These are phyloP conservation scores for Betta splendens DNA, from an alignment of 2,797 vertebrate species.

Conservation along the genomic window DNA sequence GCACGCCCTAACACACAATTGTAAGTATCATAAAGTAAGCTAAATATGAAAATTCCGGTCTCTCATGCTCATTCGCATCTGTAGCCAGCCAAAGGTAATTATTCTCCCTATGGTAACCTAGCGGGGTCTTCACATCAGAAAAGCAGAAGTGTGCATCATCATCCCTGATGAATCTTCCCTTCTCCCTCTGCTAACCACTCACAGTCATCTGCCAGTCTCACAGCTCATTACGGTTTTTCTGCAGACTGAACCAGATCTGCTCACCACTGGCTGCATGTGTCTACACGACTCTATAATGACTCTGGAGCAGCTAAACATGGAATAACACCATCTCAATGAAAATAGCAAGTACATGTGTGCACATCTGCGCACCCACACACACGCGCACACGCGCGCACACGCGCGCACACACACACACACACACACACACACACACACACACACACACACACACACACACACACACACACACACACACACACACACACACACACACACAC, in stretches of 20 bases:
- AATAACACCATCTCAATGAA: conserved; percentile 47
- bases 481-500: not conserved
- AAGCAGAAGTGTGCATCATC: conserved; percentile 77
- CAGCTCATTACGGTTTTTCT: conserved; percentile 68
- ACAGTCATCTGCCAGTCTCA: conserved; percentile 73
- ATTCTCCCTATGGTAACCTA: conserved; percentile 80
- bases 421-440: conserved; percentile 7
- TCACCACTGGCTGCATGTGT: conserved; percentile 62
- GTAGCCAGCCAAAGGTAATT: conserved; percentile 79
- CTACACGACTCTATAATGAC: conserved; percentile 70
- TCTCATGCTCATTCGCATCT: conserved; percentile 70
- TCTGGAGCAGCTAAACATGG: conserved; percentile 61
- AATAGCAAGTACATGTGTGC: conserved; percentile 17
- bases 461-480: conserved; percentile 3
- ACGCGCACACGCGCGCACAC: no score
- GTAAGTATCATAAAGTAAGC: conserved; percentile 69
- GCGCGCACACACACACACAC: conserved; percentile 2
- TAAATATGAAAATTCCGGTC: conserved; percentile 67
- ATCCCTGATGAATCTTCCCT: conserved; percentile 81
- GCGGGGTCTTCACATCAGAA: conserved; percentile 76
- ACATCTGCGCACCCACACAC: not conserved
- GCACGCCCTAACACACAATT: conserved; percentile 48
- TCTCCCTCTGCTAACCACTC: conserved; percentile 76
- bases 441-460: not conserved
- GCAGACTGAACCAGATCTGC: conserved; percentile 64